Evolutionary conservation across 2,113 vertebrate genomes (phyloP), one percentile per base, ranked within the genome.

Genomic region (Psephotus haematonotus): DNA sequence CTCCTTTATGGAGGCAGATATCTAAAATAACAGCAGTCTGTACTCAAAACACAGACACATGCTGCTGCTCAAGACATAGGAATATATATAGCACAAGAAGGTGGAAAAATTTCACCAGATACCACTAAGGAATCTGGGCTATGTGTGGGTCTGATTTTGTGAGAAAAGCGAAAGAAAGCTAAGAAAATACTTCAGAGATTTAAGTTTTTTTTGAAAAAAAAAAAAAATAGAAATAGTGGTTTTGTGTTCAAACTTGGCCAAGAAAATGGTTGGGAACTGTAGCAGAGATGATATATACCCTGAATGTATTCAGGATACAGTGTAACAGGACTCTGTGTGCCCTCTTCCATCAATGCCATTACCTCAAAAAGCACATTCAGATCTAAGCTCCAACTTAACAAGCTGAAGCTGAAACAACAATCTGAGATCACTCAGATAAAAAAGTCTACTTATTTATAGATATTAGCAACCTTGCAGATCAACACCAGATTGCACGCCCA

Each of bases 91-190:
- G 88, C 59, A 65, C 33, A 39, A 65, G 89, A 89, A 93, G 49
- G 69, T 87, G 77, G 70, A 76, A 87, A 89, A 85, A 59, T 62
- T 85, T 95, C 70, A 89, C 18, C 72, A 89, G 83, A 68, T 86
- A 91, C 81, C 59, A 91, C 55, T 97, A 52, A 95, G 37, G 57
- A 90, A 93, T 93, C 92, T 86, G 69, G 74, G 77, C 62, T 95
- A 50, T 82, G 78, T 87, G 65, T 91, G 74, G 65, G 41, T 72
- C 74, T 82, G 83, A 62, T 85, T 92, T 91, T 79, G 89, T 90
- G 57, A 94, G 55, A 91, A 92, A 92, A 75, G 39, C 31, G 84
- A 62, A 55, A 88, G 77, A 95, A 97, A 91, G 49, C 62, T 64
- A 37, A 91, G 87, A 92, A 76, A 41, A 89, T 49, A 44, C 78